These are phyloP conservation scores for Volucella bombylans DNA, from an alignment of 2,888 invertebrate species.

Conservation along the genomic window DNA sequence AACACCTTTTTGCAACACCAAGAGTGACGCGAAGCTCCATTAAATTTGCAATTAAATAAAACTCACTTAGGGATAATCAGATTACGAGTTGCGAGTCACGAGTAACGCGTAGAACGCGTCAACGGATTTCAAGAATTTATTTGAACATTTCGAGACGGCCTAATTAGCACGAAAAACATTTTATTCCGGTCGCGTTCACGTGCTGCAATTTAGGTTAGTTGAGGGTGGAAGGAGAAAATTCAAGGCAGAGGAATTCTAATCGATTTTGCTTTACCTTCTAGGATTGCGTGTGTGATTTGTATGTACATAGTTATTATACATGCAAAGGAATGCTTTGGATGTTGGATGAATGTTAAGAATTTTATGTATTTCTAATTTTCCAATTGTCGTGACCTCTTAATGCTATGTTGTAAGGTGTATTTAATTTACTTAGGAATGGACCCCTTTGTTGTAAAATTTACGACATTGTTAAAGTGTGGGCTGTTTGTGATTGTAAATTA, in stretches of 20 bases:
- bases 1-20: not conserved
- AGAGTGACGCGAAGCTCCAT: not conserved
- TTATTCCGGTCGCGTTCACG: not conserved
- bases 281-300: constrained; percentile 6
- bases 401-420: not conserved
- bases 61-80: constrained; percentile 8
- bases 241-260: not conserved
- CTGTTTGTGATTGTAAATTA: no score
- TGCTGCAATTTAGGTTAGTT: no score
- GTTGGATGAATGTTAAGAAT: not conserved
- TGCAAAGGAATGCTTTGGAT: not conserved
- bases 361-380: not conserved
- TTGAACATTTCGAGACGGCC: constrained; percentile 2
- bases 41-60: constrained; percentile 2
- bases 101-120: not conserved
- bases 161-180: constrained; percentile 20
- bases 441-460: no score
- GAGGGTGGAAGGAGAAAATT: not conserved
- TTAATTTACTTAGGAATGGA: no score
- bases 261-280: not conserved
- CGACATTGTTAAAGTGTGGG: no score
- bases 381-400: not conserved
- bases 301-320: not conserved
- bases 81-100: not conserved
- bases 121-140: constrained; percentile 17